Percentiles rank a stretch among this genome's conserved stretches.
phyloP scores from a whole-genome alignment of 2,113 vertebrate genomes.

The Acrocephalus arundinaceus region DNA sequence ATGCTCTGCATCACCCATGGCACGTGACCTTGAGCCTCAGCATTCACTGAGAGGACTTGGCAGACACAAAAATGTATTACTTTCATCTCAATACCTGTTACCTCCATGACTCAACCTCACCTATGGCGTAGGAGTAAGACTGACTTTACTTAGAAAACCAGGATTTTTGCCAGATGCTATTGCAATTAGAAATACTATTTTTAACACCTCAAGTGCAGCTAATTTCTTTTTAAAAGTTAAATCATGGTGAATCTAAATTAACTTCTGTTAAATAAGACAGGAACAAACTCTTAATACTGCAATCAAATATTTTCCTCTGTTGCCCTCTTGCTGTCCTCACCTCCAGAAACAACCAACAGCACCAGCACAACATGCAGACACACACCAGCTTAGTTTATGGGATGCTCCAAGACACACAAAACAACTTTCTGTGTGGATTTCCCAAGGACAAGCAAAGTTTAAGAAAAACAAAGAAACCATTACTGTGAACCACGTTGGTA shows the following conservation, averaged over 20 bases:
- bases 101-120: not conserved
- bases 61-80: not conserved
- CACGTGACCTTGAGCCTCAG: rapidly evolving
- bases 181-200: conserved; percentile 34
- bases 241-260: not conserved
- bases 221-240: not conserved
- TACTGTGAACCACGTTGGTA: not conserved
- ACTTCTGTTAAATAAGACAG: not conserved
- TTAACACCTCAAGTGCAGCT: not conserved
- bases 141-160: not conserved
- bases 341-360: not conserved
- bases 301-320: not conserved
- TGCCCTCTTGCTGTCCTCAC: not conserved
- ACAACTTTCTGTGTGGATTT: not conserved
- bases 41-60: not conserved
- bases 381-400: not conserved
- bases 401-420: not conserved
- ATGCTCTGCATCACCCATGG: rapidly evolving
- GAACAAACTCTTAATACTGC: not conserved
- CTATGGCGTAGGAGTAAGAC: not conserved
- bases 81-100: not conserved
- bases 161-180: not conserved
- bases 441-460: not conserved
- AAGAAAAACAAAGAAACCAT: not conserved
- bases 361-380: not conserved